Evolutionary conservation across 2,888 invertebrate genomes (phyloP).

Genomic region (Lissonota sp.): DNA sequence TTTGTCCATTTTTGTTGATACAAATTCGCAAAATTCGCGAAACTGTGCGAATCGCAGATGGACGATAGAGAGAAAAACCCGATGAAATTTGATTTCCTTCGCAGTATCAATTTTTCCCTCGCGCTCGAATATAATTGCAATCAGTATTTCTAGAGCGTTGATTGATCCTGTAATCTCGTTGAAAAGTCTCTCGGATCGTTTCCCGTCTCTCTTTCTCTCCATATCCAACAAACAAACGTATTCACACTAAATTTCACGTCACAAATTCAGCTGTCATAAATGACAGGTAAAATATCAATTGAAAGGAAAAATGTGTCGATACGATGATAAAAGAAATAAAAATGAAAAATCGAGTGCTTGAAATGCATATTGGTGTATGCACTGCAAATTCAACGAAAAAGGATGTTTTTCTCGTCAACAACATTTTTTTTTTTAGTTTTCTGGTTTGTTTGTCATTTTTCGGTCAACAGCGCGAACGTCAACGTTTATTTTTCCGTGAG

Average conservation of each 20-base stretch:
- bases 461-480: constrained; percentile 38
- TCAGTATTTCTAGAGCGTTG: constrained; percentile 15
- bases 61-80: neutral
- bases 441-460: constrained; percentile 36
- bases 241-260: constrained; percentile 20
- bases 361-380: neutral
- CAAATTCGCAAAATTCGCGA: constrained; percentile 16
- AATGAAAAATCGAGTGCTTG: constrained; percentile 4
- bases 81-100: constrained; percentile 39
- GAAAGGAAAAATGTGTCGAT: neutral
- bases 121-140: neutral
- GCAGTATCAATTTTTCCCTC: constrained; percentile 23
- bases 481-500: constrained; percentile 56
- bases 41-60: neutral
- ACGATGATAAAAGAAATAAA: neutral
- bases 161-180: constrained; percentile 51
- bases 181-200: constrained; percentile 3
- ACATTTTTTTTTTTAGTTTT: constrained; percentile 5
- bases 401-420: neutral
- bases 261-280: constrained; percentile 2
- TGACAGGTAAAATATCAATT: constrained; percentile 37
- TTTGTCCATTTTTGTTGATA: constrained; percentile 15
- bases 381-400: neutral
- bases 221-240: constrained; percentile 6
- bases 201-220: neutral